These are phyloP conservation scores for Drosophila pseudoobscura DNA, from an alignment of 1,140 invertebrate genomes.

Conservation along the genomic window DNA sequence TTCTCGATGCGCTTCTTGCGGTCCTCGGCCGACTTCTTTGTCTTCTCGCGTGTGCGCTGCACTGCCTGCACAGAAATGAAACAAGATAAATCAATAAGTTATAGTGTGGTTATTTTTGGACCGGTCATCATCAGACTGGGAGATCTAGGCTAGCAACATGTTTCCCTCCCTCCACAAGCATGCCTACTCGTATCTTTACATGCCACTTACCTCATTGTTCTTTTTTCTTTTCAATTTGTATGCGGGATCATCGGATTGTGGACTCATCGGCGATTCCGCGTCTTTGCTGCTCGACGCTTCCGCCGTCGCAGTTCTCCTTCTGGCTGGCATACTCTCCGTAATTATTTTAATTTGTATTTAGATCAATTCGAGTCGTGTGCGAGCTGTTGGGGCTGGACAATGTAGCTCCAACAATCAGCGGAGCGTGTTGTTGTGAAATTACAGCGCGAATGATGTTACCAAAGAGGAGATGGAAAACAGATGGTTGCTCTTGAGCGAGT, in stretches of 20 bases:
- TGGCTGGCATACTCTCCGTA: constrained; percentile 75
- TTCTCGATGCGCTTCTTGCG: constrained; percentile 72
- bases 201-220: constrained; percentile 73
- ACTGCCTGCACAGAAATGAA: constrained; percentile 58
- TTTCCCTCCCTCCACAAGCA: constrained; percentile 1
- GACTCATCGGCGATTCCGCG: constrained; percentile 39
- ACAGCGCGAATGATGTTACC: constrained; percentile 58
- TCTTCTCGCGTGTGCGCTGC: constrained; percentile 76
- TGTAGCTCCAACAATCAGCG: constrained; percentile 4
- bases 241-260: constrained; percentile 55
- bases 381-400: no score
- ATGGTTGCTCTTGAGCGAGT: constrained; percentile 45
- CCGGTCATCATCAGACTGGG: not conserved
- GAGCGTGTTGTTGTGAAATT: constrained; percentile 67
- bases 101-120: constrained; percentile 53
- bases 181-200: constrained; percentile 26
- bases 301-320: constrained; percentile 58
- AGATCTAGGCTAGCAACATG: constrained; percentile 61
- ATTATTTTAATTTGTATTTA: constrained; percentile 79
- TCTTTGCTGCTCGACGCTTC: constrained; percentile 48
- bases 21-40: constrained; percentile 68
- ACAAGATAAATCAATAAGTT: constrained; percentile 40
- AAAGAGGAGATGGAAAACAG: constrained; percentile 63
- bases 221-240: constrained; percentile 78
- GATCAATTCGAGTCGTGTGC: constrained; percentile 12